Percentiles rank a stretch among this genome's conserved stretches.
phyloP scores from a whole-genome alignment of 2,797 vertebrate species.

The Bradypodion pumilum region DNA sequence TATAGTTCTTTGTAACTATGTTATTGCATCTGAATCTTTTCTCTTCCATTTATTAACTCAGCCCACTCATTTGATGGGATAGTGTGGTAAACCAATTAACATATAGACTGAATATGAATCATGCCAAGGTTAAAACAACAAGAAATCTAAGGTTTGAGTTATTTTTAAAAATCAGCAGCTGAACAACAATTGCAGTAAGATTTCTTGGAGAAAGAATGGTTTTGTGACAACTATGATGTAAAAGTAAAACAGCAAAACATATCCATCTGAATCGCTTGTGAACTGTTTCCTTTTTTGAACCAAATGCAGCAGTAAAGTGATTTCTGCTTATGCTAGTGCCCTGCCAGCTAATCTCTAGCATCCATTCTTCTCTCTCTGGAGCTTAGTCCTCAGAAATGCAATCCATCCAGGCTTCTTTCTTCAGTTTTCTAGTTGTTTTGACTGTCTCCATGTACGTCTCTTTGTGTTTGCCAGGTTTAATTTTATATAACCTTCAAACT shows the following conservation, averaged over 20 bases:
- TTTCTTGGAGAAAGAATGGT: neutral
- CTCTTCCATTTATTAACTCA: neutral
- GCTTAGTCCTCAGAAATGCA: neutral
- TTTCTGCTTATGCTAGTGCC: neutral
- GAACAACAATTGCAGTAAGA: neutral
- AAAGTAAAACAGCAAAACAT: neutral
- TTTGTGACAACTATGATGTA: neutral
- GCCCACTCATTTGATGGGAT: neutral
- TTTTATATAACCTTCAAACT: neutral
- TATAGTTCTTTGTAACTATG: neutral
- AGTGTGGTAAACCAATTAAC: neutral
- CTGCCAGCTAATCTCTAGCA: neutral
- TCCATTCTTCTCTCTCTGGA: neutral
- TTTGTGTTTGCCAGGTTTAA: neutral
- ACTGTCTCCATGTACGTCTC: neutral
- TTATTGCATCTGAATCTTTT: neutral
- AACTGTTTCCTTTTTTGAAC: neutral
- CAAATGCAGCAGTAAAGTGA: neutral
- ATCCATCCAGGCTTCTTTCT: neutral
- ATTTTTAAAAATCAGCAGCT: neutral
- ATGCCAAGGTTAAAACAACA: neutral
- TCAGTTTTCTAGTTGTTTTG: neutral
- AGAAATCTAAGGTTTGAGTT: neutral
- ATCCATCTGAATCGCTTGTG: neutral
- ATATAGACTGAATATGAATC: neutral